These are phyloP conservation scores for Trachelus tabidus DNA, from an alignment of 2,888 invertebrate genomes.

Conservation along the genomic window DNA sequence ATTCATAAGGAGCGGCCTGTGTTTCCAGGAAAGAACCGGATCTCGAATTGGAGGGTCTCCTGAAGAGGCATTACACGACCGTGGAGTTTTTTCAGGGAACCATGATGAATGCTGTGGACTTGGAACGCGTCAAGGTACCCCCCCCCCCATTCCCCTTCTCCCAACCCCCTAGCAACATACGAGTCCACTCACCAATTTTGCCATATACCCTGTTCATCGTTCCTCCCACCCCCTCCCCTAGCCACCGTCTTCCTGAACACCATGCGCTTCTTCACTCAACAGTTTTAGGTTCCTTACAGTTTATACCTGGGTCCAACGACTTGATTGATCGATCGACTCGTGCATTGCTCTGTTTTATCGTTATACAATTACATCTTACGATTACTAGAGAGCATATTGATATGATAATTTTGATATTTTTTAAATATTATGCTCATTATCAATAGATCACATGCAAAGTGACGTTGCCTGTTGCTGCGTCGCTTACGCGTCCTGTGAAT, in stretches of 20 bases:
- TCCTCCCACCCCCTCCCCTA: slow-evolving; percentile 20
- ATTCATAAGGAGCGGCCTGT: slow-evolving; percentile 62
- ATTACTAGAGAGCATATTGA: slow-evolving; percentile 9
- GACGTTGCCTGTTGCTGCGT: slow-evolving; percentile 12
- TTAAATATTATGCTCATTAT: slow-evolving; percentile 17
- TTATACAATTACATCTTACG: slow-evolving; percentile 12
- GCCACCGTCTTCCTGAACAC: slow-evolving; percentile 27
- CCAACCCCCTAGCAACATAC: slow-evolving; percentile 20
- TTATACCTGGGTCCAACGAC: slow-evolving; percentile 51
- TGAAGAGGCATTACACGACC: slow-evolving; percentile 99
- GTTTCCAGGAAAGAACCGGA: slow-evolving; percentile 98
- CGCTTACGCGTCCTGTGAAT: background rate
- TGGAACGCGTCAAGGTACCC: slow-evolving; percentile 99
- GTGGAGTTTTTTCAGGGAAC: slow-evolving; percentile 99
- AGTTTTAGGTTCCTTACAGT: slow-evolving; percentile 51
- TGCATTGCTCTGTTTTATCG: slow-evolving; percentile 13
- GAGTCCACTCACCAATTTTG: slow-evolving; percentile 7
- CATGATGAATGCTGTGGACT: slow-evolving; percentile 99
- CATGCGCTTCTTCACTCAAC: slow-evolving; percentile 43
- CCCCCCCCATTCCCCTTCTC: slow-evolving; percentile 46
- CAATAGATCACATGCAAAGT: slow-evolving; percentile 12
- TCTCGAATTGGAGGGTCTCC: slow-evolving; percentile 99
- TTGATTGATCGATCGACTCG: slow-evolving; percentile 52
- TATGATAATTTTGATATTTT: slow-evolving; percentile 11
- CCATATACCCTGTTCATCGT: slow-evolving; percentile 10